These are phyloP conservation scores for Pagrus major DNA, from an alignment of 2,113 vertebrate genomes.

Conservation along the genomic window DNA sequence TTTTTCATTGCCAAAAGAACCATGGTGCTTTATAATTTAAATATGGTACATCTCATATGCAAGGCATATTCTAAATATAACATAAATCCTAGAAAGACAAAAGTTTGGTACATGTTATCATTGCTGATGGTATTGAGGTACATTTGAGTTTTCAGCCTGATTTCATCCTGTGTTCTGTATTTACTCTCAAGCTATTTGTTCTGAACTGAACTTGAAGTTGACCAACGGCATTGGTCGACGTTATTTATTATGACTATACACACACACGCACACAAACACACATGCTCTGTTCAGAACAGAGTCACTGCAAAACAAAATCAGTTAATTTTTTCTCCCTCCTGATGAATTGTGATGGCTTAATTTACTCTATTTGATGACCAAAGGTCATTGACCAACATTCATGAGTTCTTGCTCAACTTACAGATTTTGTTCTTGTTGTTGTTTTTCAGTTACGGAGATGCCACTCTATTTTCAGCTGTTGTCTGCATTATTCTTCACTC, in stretches of 20 bases:
- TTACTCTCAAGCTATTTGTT: conserved; percentile 94
- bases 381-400: conserved; percentile 94
- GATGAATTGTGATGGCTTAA: conserved; percentile 74
- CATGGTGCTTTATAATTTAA: conserved; percentile 97
- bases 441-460: conserved; percentile 88
- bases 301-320: conserved; percentile 86
- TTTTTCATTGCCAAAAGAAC: conserved; percentile 94
- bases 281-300: conserved; percentile 93
- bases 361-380: conserved; percentile 88
- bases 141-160: conserved; percentile 93
- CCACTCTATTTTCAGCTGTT: conserved; percentile 92
- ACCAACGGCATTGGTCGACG: conserved; percentile 94
- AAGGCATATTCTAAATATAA: conserved; percentile 89
- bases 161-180: conserved; percentile 86
- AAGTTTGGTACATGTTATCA: conserved; percentile 91
- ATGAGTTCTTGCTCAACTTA: conserved; percentile 80
- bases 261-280: conserved; percentile 77
- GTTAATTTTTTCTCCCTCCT: conserved; percentile 88
- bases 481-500: conserved; percentile 98
- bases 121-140: conserved; percentile 90
- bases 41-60: conserved; percentile 97
- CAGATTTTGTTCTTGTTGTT: conserved; percentile 74
- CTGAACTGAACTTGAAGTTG: conserved; percentile 96
- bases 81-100: conserved; percentile 76
- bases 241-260: conserved; percentile 95